phyloP scores from a whole-genome alignment of 2,113 vertebrate species.

The Picathartes gymnocephalus region DNA sequence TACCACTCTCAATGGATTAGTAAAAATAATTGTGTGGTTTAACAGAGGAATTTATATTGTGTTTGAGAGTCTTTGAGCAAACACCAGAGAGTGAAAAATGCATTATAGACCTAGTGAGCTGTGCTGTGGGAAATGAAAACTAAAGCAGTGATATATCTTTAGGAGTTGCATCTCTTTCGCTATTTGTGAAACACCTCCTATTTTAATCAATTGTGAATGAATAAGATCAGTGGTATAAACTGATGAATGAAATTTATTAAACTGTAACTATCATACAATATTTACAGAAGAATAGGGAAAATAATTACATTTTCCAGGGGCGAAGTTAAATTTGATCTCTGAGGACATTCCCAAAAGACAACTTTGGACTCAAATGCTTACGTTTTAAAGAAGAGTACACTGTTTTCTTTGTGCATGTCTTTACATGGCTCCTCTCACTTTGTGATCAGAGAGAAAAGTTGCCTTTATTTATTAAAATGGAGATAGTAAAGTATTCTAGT shows the following conservation, averaged over 20 bases:
- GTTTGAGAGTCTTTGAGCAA: conserved; percentile 65
- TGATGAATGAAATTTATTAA: conserved; percentile 18
- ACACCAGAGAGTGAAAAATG: conserved; percentile 65
- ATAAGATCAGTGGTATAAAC: background rate
- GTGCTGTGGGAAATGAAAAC: conserved; percentile 44
- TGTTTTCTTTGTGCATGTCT: background rate
- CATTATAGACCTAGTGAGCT: conserved; percentile 23
- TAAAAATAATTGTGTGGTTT: conserved; percentile 66
- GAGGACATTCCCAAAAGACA: background rate
- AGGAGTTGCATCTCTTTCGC: conserved; percentile 44
- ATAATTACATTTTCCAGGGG: background rate
- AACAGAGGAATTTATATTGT: conserved; percentile 61
- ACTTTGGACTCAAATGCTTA: background rate
- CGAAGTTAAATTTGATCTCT: background rate
- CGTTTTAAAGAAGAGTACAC: background rate
- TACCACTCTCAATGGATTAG: conserved; percentile 57
- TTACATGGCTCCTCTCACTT: background rate
- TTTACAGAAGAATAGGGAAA: conserved; percentile 21
- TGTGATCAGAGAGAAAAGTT: background rate
- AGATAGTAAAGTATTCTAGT: background rate
- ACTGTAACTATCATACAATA: background rate
- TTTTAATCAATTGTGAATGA: conserved; percentile 45
- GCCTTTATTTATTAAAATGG: background rate
- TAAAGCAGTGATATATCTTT: conserved; percentile 4
- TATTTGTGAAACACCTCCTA: conserved; percentile 10